Base-by-base conservation (phyloP, 2,888 invertebrate genomes). In the Harpalus rubripes region DNA sequence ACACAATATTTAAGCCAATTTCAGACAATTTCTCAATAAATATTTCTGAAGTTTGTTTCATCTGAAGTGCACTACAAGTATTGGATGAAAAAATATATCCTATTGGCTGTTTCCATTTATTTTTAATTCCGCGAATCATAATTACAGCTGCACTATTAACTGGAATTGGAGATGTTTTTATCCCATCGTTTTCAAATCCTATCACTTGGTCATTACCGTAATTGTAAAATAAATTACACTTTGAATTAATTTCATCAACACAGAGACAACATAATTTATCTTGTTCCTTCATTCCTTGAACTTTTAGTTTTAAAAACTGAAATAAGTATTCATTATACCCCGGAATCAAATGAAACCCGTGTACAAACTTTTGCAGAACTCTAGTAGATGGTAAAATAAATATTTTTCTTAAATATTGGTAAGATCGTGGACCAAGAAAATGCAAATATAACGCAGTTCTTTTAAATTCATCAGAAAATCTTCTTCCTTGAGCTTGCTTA, bases 31-130 rank as follows among this genome's bases (percentile, higher is more conserved):
- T 18, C 8, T 10, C 10, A 10, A 63, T 22, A 22, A 16, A 63
- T 63, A 16, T 63, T 10, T 22, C 63, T 18, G 5, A 22, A 16
- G 10, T 63, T 18, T 63, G 7, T 22, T 63, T 63, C 10, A 22
- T 22, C 63, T 63, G 63, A 63, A 18, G 7, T 63, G 63, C 63
- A 63, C 22, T 63, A 22, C 63, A 72, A 39, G 15, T 39, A 26
- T 22, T 39, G n/a, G 39, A 41, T n/a, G 15, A 7, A 12, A 72
- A 72, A 12, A 39, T 10, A 32, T 72, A 72, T 26, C 39, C 72
- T 32, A 72, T 39, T 39, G 72, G 10, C 16, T 72, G 72, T 72
- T 72, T 72, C 72, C 72, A 72, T 10, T 72, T 72, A 22, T n/a
- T 41, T 12, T 15, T 15, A n/a, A 72, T 18, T 41, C 39, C 41